A percentile compares a stretch with the other conserved stretches of the same genome.
Evolutionary conservation across 2,113 vertebrate species (phyloP).

Genomic region (Hippocampus comes): DNA sequence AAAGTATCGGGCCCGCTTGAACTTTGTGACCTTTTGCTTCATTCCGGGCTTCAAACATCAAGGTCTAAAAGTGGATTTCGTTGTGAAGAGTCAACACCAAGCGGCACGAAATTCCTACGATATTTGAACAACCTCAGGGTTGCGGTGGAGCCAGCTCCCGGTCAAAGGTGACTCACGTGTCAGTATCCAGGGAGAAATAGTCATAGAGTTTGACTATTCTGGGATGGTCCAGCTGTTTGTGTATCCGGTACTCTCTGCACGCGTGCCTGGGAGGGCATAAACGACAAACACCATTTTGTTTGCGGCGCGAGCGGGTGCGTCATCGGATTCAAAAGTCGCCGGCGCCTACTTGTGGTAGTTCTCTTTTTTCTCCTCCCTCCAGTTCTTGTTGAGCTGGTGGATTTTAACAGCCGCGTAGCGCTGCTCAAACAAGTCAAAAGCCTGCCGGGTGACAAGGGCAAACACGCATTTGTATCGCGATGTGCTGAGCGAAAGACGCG

Average conservation of each 20-base stretch:
- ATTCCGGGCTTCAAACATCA: too few relatives aligned
- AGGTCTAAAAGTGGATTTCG: too few relatives aligned
- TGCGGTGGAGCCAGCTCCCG: conserved; percentile 31
- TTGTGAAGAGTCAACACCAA: too few relatives aligned
- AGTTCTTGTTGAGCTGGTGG: conserved; percentile 99
- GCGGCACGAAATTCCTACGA: background rate
- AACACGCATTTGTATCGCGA: background rate
- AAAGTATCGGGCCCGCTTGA: too few relatives aligned
- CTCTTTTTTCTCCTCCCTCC: conserved; percentile 99
- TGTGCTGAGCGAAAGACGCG: background rate
- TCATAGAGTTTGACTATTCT: conserved; percentile 99
- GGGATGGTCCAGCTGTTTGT: conserved; percentile 99
- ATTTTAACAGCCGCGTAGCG: conserved; percentile 98
- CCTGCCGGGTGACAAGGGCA: conserved; percentile 65
- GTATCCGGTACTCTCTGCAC: conserved; percentile 99
- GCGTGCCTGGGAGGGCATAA: conserved; percentile 82
- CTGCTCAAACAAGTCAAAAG: conserved; percentile 98
- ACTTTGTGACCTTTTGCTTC: too few relatives aligned
- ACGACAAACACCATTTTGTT: conserved; percentile 16
- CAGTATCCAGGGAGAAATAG: conserved; percentile 99
- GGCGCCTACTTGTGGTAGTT: conserved; percentile 95
- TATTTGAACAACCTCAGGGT: conserved; percentile 8
- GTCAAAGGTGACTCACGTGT: conserved; percentile 86
- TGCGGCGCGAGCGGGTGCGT: background rate
- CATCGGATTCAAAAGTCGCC: background rate